Evolutionary conservation across 2,113 vertebrate species (phyloP).

Genomic region (Platanista minor): DNA sequence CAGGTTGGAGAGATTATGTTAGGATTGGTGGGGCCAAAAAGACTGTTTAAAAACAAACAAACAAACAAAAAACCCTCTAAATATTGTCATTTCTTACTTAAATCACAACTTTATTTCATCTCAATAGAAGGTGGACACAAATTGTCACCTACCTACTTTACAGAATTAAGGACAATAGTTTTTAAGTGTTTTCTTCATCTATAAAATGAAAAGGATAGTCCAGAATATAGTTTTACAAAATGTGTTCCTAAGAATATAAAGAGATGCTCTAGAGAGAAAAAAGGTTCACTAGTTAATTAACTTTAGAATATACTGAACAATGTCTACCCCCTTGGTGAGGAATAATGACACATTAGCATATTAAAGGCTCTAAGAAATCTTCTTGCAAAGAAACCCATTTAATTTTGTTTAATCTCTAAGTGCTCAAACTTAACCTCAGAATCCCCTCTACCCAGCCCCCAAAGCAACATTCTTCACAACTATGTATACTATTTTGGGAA

Average conservation of each 20-base stretch:
- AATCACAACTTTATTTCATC: background rate
- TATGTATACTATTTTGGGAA: background rate
- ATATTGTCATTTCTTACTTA: background rate
- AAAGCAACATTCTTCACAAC: background rate
- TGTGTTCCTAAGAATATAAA: conserved; percentile 16
- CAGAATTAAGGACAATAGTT: conserved; percentile 15
- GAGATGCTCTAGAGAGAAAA: background rate
- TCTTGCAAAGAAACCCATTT: background rate
- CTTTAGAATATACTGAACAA: background rate
- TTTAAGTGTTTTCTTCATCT: conserved; percentile 4
- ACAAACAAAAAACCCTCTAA: background rate
- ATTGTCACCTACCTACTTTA: background rate
- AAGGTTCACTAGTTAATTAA: background rate
- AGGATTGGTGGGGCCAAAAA: background rate
- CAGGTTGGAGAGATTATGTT: background rate
- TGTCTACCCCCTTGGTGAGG: background rate
- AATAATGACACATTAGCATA: background rate
- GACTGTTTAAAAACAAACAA: background rate
- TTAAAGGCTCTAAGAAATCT: conserved; percentile 20
- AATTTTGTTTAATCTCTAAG: conserved; percentile 11
- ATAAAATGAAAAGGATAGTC: background rate
- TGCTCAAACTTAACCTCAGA: conserved; percentile 4
- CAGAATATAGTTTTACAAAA: background rate
- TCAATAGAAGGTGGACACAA: background rate
- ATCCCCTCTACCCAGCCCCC: background rate